Conservation (phyloP, 2,888 invertebrate species). For the Caenorhabditis wallacei region DNA sequence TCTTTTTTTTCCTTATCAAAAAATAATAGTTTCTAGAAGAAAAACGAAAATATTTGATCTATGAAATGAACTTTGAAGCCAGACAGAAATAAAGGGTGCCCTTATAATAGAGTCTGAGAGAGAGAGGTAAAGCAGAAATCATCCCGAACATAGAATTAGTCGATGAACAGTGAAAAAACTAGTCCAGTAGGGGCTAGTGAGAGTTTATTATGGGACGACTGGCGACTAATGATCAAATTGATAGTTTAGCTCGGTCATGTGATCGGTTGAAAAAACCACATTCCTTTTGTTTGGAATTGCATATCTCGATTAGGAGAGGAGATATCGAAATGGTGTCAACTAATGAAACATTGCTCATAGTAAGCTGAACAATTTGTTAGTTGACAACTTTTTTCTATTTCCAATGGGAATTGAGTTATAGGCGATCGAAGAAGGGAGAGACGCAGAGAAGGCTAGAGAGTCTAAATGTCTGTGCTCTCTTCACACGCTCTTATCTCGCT, state of each 20-base stretch:
- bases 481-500: too few species aligned
- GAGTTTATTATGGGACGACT: background rate
- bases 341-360: too few species aligned
- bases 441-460: too few species aligned
- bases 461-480: too few species aligned
- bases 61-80: slow-evolving; percentile 7
- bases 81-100: background rate
- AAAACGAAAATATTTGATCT: slow-evolving; percentile 13
- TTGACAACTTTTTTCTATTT: too few species aligned
- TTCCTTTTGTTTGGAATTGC: too few species aligned
- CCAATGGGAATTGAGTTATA: too few species aligned
- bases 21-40: slow-evolving; percentile 12
- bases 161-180: slow-evolving; percentile 33
- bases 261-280: too few species aligned
- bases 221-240: slow-evolving; percentile 5
- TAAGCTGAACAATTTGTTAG: too few species aligned
- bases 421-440: too few species aligned
- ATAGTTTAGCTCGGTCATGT: background rate
- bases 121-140: background rate
- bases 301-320: too few species aligned
- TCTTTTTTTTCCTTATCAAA: slow-evolving; percentile 3
- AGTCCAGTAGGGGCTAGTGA: slow-evolving; percentile 10
- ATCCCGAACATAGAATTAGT: slow-evolving; percentile 12
- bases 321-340: too few species aligned
- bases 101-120: background rate